Evolutionary conservation across 2,888 invertebrate species (phyloP), one percentile per base, ranked within the genome.

Genomic region (Phengaris alcon): DNA sequence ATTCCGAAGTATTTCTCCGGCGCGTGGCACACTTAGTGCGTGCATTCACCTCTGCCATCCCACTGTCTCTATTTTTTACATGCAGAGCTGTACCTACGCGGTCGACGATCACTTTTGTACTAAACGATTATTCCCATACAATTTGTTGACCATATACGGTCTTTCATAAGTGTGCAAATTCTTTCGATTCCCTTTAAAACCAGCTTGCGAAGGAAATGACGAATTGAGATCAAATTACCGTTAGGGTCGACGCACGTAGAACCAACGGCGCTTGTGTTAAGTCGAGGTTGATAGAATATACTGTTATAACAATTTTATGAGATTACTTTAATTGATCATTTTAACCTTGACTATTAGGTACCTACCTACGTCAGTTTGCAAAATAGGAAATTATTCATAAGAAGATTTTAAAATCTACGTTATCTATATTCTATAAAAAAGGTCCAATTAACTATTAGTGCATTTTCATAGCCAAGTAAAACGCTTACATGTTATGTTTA

Each of bases 1-100:
- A 88, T 86, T 89, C 88, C 88, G 90, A 90, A 91, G 91, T 89
- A 88, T 92, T 91, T 92, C 91, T 91, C 88, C 86, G 88, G 86
- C 90, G 86, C 87, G 89, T 91, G 93, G 90, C 93, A 93, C 92
- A 93, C 91, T 92, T 93, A 82, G 88, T 88, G 90, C 90, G 93
- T 92, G 86, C 93, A 87, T 93, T 93, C 93, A 93, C 93, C 93
- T 93, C 88, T 82, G 81, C 87, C 87, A 90, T 90, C 89, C 89
- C 84, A 82, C 85, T 86, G 86, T 86, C 88, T 85, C 85, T 84
- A 80, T 81, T 79, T 77, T 81, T 77, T 81, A 79, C 77, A 80
- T 82, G 80, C 79, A 76, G 77, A 77, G 13, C 48, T n/a, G 22
- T 68, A n/a, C 48, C 48, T 48, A 48, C 44, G 46, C 10, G 46